These are phyloP conservation scores for Scolopax mira DNA, from an alignment of 2,113 vertebrate genomes.

Conservation along the genomic window DNA sequence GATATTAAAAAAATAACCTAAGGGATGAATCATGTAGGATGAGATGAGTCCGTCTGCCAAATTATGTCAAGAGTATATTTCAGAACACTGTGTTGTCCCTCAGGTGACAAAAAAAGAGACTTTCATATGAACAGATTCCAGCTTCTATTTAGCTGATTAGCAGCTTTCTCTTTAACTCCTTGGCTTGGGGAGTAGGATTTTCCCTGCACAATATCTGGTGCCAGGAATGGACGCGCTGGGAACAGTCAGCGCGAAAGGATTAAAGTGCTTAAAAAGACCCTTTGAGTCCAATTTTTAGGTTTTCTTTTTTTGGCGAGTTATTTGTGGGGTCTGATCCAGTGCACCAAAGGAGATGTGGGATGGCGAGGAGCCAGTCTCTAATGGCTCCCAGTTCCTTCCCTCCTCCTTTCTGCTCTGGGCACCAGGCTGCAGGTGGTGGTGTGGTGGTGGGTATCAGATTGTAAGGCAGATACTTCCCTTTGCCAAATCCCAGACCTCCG, in stretches of 20 bases:
- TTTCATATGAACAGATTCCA: slow-evolving; percentile 73
- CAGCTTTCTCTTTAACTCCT: slow-evolving; percentile 70
- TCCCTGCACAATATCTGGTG: slow-evolving; percentile 44
- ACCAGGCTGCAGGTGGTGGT: slow-evolving; percentile 75
- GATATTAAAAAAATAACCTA: slow-evolving; percentile 78
- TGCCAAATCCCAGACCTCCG: slow-evolving; percentile 70
- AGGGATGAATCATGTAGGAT: slow-evolving; percentile 69
- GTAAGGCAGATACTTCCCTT: slow-evolving; percentile 25
- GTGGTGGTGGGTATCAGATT: slow-evolving; percentile 60
- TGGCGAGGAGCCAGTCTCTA: slow-evolving; percentile 82
- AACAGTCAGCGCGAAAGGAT: slow-evolving; percentile 72
- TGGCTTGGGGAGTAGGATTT: slow-evolving; percentile 68
- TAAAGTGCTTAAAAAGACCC: slow-evolving; percentile 78
- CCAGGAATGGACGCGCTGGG: slow-evolving; percentile 65
- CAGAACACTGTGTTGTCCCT: slow-evolving; percentile 68
- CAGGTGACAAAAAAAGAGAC: slow-evolving; percentile 62
- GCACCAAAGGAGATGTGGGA: slow-evolving; percentile 70
- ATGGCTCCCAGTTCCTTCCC: slow-evolving; percentile 66
- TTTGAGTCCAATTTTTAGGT: slow-evolving; percentile 72
- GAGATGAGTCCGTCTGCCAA: slow-evolving; percentile 70
- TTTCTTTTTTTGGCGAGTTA: slow-evolving; percentile 67
- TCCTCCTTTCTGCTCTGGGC: slow-evolving; percentile 44
- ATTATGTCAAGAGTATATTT: slow-evolving; percentile 72
- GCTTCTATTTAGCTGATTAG: slow-evolving; percentile 81
- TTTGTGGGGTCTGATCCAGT: slow-evolving; percentile 68